Evolutionary conservation across 2,888 invertebrate genomes (phyloP).

Genomic region (Temnothorax ravouxi): DNA sequence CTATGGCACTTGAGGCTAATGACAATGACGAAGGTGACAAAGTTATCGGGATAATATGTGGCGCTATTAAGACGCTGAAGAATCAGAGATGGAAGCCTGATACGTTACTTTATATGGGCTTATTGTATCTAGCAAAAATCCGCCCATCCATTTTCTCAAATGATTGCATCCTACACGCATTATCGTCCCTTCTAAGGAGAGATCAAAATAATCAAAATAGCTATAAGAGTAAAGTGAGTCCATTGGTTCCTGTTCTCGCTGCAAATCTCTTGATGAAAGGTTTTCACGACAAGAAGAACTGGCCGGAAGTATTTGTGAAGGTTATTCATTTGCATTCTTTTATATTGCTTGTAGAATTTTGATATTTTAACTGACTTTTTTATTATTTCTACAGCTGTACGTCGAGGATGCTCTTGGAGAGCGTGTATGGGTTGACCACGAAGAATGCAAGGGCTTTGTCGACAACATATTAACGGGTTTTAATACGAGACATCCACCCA

Average conservation of each 20-base stretch:
- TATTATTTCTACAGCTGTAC: constrained; percentile 89
- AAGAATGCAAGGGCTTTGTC: constrained; percentile 96
- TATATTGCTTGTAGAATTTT: background rate
- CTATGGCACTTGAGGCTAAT: constrained; percentile 91
- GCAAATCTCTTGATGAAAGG: constrained; percentile 94
- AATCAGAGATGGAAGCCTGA: constrained; percentile 94
- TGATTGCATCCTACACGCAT: constrained; percentile 92
- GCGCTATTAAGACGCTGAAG: constrained; percentile 93
- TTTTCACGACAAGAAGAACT: constrained; percentile 93
- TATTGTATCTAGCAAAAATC: constrained; percentile 93
- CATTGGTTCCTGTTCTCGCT: constrained; percentile 93
- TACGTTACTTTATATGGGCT: constrained; percentile 90
- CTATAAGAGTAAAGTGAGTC: constrained; percentile 93
- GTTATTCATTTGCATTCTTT: constrained; percentile 84
- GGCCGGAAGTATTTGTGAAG: constrained; percentile 97
- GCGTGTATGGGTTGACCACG: constrained; percentile 97
- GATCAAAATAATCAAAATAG: constrained; percentile 88
- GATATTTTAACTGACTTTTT: constrained; percentile 28
- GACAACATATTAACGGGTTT: constrained; percentile 96
- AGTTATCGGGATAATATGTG: constrained; percentile 93
- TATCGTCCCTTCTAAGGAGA: constrained; percentile 93
- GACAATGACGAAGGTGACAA: constrained; percentile 94
- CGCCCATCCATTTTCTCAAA: constrained; percentile 92
- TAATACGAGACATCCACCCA: constrained; percentile 92
- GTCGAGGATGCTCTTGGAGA: constrained; percentile 98